Percentiles rank a stretch among this genome's conserved stretches.
Evolutionary conservation across 2,888 invertebrate species (phyloP).

Genomic region (Pasiphila rectangulata): DNA sequence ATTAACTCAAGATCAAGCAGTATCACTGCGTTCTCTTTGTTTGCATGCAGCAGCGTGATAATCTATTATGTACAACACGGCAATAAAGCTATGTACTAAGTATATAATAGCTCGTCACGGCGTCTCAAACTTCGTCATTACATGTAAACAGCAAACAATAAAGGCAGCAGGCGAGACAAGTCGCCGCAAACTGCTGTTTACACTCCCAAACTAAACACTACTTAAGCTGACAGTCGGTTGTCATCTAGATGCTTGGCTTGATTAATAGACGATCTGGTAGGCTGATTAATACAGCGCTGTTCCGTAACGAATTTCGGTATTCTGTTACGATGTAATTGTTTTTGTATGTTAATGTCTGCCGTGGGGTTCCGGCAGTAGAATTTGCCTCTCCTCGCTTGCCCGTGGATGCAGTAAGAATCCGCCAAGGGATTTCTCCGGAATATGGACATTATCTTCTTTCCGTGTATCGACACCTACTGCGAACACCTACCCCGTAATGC

Average conservation of each 20-base stretch:
- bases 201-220: conserved; percentile 72
- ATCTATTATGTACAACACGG: no score
- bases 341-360: no score
- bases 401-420: no score
- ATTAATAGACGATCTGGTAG: conserved; percentile 75
- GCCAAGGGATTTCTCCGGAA: no score
- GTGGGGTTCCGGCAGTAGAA: no score
- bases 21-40: no score
- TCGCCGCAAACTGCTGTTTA: conserved; percentile 71
- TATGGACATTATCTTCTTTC: not conserved
- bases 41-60: no score
- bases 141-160: conserved; percentile 67
- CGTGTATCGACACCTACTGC: no score
- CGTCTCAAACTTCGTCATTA: conserved; percentile 44
- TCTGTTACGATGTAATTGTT: conserved; percentile 62
- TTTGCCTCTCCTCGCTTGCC: no score
- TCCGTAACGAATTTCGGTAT: conserved; percentile 59
- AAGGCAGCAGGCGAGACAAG: conserved; percentile 57
- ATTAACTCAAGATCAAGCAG: no score
- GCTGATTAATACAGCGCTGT: conserved; percentile 65
- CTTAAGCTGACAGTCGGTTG: conserved; percentile 76
- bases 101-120: not conserved
- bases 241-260: conserved; percentile 78
- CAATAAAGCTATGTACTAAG: no score
- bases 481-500: no score